phyloP scores from a whole-genome alignment of 2,113 vertebrate genomes.

The Phycodurus eques region DNA sequence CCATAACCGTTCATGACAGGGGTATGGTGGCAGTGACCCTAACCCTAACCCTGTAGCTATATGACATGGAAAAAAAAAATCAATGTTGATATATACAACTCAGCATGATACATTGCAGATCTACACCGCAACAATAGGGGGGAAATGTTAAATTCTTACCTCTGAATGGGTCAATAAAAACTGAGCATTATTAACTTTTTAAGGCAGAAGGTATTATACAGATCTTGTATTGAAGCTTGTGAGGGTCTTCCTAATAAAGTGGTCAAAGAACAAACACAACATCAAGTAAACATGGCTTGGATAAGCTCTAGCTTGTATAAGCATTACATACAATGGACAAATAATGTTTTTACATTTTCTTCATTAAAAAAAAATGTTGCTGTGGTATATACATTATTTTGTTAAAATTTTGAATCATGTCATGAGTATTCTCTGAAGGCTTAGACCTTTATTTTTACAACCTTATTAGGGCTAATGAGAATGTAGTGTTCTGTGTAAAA shows the following conservation, averaged over 20 bases:
- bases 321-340: too few species aligned
- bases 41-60: too few species aligned
- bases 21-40: too few species aligned
- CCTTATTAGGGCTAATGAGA: conserved; percentile 36
- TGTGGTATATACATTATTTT: neutral
- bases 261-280: neutral
- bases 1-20: too few species aligned
- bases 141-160: neutral
- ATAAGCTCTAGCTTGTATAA: too few species aligned
- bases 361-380: neutral
- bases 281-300: neutral
- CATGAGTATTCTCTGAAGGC: neutral
- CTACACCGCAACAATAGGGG: too few species aligned
- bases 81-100: too few species aligned
- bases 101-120: neutral
- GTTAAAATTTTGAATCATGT: neutral
- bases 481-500: conserved; percentile 7
- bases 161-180: neutral
- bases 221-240: neutral
- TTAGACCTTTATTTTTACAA: neutral
- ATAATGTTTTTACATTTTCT: too few species aligned
- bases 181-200: neutral
- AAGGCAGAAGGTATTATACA: neutral
- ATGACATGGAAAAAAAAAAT: neutral
- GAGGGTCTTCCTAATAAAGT: neutral